A percentile compares a stretch with the other conserved stretches of the same genome.
These are phyloP conservation scores for Falco concolor DNA, from an alignment of 2,797 vertebrate genomes.

Conservation along the genomic window DNA sequence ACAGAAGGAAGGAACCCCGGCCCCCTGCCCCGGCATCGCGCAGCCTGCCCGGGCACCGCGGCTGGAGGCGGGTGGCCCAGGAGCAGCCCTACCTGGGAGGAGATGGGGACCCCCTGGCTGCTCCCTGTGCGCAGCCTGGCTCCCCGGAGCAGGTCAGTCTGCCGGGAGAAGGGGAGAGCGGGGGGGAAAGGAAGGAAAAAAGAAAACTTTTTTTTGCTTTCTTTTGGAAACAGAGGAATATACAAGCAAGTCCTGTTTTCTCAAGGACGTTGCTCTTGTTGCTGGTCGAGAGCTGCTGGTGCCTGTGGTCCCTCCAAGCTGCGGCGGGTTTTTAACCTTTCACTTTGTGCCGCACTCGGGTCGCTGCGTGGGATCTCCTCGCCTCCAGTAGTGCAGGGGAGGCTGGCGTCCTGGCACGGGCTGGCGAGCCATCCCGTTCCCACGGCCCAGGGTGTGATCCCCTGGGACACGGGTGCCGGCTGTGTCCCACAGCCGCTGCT, in stretches of 20 bases:
- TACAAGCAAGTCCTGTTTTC: neutral
- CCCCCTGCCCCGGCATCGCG: neutral
- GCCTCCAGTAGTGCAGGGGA: neutral
- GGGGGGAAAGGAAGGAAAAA: neutral
- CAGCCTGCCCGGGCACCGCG: rapidly evolving
- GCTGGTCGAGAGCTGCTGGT: neutral
- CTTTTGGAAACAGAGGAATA: neutral
- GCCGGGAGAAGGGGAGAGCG: neutral
- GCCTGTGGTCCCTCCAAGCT: neutral
- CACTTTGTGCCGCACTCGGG: rapidly evolving
- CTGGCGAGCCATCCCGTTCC: neutral
- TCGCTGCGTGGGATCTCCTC: neutral
- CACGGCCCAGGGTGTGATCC: neutral
- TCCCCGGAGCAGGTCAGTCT: neutral
- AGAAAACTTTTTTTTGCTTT: neutral
- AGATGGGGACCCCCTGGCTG: neutral
- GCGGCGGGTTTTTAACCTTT: neutral
- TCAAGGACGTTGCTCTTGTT: neutral
- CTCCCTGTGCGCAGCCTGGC: neutral
- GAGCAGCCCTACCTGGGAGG: neutral
- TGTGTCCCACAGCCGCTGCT: neutral
- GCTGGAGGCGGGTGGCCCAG: neutral
- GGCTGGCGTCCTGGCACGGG: neutral
- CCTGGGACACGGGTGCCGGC: neutral
- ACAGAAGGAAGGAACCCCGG: neutral